Conservation (phyloP, 2,113 vertebrate species). For the Propithecus coquereli region DNA sequence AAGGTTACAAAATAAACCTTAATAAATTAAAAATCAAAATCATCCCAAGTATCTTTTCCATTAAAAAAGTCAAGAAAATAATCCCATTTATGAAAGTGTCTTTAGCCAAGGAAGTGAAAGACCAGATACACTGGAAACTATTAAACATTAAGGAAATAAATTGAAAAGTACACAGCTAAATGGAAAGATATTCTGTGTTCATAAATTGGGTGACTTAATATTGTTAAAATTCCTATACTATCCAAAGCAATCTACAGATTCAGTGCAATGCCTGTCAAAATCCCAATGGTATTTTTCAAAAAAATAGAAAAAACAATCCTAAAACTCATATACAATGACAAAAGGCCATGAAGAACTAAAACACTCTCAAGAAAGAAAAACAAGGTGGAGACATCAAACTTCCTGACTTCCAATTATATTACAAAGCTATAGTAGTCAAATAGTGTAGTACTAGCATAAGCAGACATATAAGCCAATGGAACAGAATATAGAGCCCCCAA, state of each 20-base stretch:
- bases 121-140: neutral
- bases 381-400: neutral
- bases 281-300: neutral
- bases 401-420: neutral
- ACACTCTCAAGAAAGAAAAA: neutral
- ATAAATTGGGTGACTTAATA: neutral
- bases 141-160: neutral
- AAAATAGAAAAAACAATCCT: neutral
- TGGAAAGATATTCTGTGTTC: neutral
- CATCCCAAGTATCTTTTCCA: neutral
- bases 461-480: neutral
- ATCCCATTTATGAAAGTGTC: neutral
- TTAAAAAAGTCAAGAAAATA: neutral
- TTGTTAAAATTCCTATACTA: too few relatives aligned
- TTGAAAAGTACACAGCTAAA: neutral
- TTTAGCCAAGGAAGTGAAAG: neutral
- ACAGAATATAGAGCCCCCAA: neutral
- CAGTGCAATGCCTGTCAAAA: neutral
- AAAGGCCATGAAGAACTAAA: neutral
- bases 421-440: neutral
- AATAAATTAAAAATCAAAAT: neutral
- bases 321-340: neutral
- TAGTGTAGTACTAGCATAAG: neutral
- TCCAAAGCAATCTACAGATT: neutral
- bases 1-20: neutral